Evolutionary conservation across 2,113 vertebrate genomes (phyloP).

Genomic region (Todiramphus saurophagus): DNA sequence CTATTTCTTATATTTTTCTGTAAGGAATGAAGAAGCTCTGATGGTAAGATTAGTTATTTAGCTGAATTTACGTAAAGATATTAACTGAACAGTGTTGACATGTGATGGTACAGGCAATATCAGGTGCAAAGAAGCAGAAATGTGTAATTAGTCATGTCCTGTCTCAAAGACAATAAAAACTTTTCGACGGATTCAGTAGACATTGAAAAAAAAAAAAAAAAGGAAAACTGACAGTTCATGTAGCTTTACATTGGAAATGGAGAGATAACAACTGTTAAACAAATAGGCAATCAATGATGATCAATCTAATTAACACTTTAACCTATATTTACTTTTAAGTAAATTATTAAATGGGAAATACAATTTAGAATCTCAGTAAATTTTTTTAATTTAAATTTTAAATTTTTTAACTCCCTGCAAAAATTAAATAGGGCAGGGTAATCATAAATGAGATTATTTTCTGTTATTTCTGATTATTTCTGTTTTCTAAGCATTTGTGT

Average conservation of each 20-base stretch:
- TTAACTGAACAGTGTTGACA: background rate
- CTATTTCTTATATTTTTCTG: background rate
- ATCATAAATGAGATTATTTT: background rate
- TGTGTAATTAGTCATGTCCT: background rate
- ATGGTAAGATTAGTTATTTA: constrained; percentile 26
- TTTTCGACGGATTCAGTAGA: background rate
- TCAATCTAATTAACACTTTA: background rate
- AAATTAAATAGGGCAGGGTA: background rate
- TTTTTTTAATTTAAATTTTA: background rate
- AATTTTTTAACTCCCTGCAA: background rate
- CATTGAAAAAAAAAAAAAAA: background rate
- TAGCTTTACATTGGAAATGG: background rate
- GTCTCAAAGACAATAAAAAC: background rate
- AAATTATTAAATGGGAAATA: background rate
- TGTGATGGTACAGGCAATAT: background rate
- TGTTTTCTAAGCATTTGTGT: background rate
- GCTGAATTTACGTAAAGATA: background rate
- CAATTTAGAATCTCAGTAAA: background rate
- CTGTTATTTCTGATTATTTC: background rate
- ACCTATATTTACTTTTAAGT: background rate
- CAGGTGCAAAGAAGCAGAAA: background rate
- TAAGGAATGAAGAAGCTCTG: background rate
- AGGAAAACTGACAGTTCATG: background rate
- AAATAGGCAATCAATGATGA: background rate
- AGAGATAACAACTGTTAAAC: background rate